A percentile compares a stretch with the other conserved stretches of the same genome.
These are phyloP conservation scores for Lepas anatifera DNA, from an alignment of 2,888 invertebrate genomes.

Conservation along the genomic window DNA sequence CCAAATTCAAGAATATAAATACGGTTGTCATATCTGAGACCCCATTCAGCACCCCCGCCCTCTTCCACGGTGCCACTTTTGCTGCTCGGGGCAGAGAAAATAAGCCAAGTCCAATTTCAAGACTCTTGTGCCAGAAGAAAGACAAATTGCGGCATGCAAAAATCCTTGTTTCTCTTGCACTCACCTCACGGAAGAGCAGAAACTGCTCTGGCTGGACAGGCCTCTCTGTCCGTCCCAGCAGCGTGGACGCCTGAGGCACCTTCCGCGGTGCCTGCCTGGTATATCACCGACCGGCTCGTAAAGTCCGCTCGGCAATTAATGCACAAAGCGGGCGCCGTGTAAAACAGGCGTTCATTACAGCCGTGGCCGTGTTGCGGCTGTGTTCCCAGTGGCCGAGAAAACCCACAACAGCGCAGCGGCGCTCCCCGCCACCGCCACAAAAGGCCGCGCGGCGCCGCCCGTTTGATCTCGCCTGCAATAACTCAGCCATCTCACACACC, in stretches of 20 bases:
- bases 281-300: not conserved
- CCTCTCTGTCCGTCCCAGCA: no score
- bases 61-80: no score
- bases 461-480: conserved; percentile 2
- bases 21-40: no score
- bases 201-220: not conserved
- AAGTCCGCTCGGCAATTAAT: not conserved
- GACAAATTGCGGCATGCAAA: no score
- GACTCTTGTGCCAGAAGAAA: no score
- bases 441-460: not conserved
- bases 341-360: not conserved
- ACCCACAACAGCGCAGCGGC: not conserved
- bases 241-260: no score
- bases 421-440: not conserved
- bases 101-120: no score
- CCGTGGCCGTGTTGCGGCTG: not conserved
- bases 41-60: no score
- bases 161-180: no score
- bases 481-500: conserved; percentile 2
- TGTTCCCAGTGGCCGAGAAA: conserved; percentile 1
- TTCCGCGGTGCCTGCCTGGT: no score
- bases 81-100: no score
- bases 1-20: no score
- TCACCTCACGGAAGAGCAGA: not conserved
- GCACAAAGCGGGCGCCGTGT: not conserved